Conservation (phyloP, 37 sponge, comb jelly and placozoan genomes). For the Cladorhizidae sp. region DNA sequence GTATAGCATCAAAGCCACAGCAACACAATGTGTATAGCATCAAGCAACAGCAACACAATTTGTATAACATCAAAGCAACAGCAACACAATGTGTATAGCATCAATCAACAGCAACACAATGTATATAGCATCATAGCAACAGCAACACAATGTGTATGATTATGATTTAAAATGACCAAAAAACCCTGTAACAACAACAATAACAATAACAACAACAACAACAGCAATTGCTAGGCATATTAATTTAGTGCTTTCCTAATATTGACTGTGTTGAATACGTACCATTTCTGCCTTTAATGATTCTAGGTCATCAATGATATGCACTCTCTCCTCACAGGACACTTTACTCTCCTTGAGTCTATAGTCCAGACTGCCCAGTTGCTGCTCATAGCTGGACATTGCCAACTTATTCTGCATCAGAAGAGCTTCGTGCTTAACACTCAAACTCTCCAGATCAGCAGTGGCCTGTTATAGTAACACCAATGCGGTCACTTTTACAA, state of each 20-base stretch:
- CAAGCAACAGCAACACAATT: no score
- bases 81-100: no score
- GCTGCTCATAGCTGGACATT: conserved; percentile 6
- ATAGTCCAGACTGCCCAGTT: background rate
- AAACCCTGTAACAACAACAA: background rate
- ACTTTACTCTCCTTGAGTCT: conserved; percentile 17
- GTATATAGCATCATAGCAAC: no score
- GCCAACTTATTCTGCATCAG: conserved; percentile 21
- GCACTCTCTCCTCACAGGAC: background rate
- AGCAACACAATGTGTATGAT: no score
- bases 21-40: no score
- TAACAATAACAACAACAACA: background rate
- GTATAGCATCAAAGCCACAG: no score
- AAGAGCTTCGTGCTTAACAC: conserved; percentile 31
- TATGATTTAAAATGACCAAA: background rate
- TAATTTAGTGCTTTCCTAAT: no score
- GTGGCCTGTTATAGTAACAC: no score
- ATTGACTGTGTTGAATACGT: no score
- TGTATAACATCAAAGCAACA: no score
- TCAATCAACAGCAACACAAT: no score
- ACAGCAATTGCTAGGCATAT: background rate
- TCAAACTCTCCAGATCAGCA: conserved; percentile 13
- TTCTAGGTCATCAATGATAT: conserved; percentile 30
- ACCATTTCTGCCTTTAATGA: conserved; percentile 25
- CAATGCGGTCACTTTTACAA: no score